Evolutionary conservation across 2,888 invertebrate genomes (phyloP).

Genomic region (Tetragonula carbonaria): DNA sequence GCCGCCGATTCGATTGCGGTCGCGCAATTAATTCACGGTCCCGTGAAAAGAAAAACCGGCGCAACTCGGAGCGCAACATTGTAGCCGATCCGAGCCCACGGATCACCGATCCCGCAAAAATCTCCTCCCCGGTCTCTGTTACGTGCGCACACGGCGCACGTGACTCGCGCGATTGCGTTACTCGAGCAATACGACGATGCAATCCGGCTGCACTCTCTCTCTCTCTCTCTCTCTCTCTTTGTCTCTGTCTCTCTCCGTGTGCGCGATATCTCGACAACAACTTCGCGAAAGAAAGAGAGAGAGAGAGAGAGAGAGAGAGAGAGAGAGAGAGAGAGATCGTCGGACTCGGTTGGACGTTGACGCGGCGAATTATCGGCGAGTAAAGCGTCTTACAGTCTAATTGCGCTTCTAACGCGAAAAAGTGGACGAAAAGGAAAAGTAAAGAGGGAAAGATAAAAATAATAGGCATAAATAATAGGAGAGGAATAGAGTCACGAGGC

Average conservation of each 20-base stretch:
- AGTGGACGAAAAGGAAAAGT: no score
- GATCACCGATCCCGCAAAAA: constrained; percentile 41
- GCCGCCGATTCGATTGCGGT: constrained; percentile 42
- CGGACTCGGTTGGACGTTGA: not conserved
- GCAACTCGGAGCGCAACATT: constrained; percentile 8
- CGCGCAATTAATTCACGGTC: constrained; percentile 41
- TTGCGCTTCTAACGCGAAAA: constrained; percentile 1
- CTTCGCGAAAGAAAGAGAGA: not conserved
- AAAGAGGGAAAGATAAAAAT: not conserved
- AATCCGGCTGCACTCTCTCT: not conserved
- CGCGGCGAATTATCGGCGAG: not conserved
- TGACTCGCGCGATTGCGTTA: constrained; percentile 47
- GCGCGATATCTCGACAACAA: constrained; percentile 5
- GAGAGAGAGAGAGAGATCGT: not conserved
- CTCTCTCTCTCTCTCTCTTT: not conserved
- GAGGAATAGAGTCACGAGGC: constrained; percentile 45
- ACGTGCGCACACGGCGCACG: constrained; percentile 27
- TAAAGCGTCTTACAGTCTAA: constrained; percentile 17
- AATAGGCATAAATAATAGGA: constrained; percentile 11
- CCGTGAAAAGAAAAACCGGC: not conserved
- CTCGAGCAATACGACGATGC: constrained; percentile 13
- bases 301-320: not conserved
- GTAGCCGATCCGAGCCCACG: constrained; percentile 18
- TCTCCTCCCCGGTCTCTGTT: constrained; percentile 3
- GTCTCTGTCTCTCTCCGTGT: not conserved